Percentiles rank a stretch among this genome's conserved stretches.
These are phyloP conservation scores for Paradoxurus hermaphroditus DNA, from an alignment of 2,113 vertebrate genomes.

Conservation along the genomic window DNA sequence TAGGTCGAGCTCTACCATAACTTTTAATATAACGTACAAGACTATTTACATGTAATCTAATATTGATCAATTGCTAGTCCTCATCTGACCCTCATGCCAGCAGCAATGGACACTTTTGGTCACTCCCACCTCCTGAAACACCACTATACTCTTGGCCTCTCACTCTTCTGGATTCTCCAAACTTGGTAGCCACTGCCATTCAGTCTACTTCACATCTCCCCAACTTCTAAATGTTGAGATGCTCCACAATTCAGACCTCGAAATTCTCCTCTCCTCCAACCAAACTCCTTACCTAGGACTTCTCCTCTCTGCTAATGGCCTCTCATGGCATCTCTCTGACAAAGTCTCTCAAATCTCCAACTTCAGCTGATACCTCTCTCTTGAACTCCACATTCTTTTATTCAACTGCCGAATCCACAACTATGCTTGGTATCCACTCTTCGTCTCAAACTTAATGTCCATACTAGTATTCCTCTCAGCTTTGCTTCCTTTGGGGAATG, in stretches of 20 bases:
- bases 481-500: background rate
- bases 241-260: background rate
- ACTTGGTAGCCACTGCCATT: background rate
- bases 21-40: background rate
- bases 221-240: background rate
- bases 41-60: background rate
- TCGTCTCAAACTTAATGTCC: background rate
- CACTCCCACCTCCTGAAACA: background rate
- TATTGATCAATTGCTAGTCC: background rate
- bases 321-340: background rate
- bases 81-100: background rate
- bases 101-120: background rate
- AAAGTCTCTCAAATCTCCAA: background rate
- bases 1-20: background rate
- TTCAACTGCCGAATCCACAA: background rate
- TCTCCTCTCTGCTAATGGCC: background rate
- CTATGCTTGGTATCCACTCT: background rate
- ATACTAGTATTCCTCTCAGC: too few species aligned
- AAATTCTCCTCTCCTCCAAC: background rate
- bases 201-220: background rate
- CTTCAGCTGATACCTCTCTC: background rate
- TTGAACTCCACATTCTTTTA: background rate
- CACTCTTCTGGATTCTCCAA: background rate
- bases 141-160: background rate
- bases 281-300: background rate